Conservation (phyloP, 1,140 invertebrate genomes). For the Nautilus pompilius region DNA sequence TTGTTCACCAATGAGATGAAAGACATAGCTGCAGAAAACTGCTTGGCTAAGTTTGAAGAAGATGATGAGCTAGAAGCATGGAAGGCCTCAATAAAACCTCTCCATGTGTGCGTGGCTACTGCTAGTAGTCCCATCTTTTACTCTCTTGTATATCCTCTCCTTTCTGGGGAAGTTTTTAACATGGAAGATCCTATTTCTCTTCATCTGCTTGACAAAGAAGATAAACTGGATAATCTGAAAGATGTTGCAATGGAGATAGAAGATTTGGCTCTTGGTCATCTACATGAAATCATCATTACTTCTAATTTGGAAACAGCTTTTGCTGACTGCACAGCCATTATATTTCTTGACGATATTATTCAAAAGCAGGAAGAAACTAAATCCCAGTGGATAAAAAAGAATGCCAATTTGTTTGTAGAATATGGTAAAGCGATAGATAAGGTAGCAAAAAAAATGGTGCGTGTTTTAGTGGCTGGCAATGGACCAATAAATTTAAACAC, state of each 20-base stretch:
- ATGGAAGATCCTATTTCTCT: slow-evolving; percentile 36
- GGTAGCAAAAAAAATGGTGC: slow-evolving; percentile 33
- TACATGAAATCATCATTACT: slow-evolving; percentile 35
- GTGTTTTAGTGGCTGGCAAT: slow-evolving; percentile 41
- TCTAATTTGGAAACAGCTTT: slow-evolving; percentile 42
- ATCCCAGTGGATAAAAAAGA: slow-evolving; percentile 37
- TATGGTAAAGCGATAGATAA: slow-evolving; percentile 44
- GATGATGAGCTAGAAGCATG: slow-evolving; percentile 37
- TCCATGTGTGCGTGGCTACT: slow-evolving; percentile 50
- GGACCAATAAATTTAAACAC: slow-evolving; percentile 49
- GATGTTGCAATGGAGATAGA: slow-evolving; percentile 45
- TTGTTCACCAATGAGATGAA: slow-evolving; percentile 45
- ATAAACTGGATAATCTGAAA: slow-evolving; percentile 24
- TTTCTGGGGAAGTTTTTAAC: slow-evolving; percentile 45
- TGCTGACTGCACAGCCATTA: slow-evolving; percentile 31
- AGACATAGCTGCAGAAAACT: slow-evolving; percentile 46
- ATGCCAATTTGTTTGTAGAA: slow-evolving; percentile 32
- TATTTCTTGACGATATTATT: slow-evolving; percentile 45
- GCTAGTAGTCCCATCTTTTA: slow-evolving; percentile 38
- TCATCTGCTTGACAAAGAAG: slow-evolving; percentile 28
- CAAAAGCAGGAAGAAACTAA: slow-evolving; percentile 25
- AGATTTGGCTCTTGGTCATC: slow-evolving; percentile 38
- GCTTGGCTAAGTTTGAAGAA: slow-evolving; percentile 35
- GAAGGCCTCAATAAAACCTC: slow-evolving; percentile 33
- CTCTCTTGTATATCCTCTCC: slow-evolving; percentile 31